phyloP scores from a whole-genome alignment of 2,113 vertebrate species.

The Pyrgilauda ruficollis region DNA sequence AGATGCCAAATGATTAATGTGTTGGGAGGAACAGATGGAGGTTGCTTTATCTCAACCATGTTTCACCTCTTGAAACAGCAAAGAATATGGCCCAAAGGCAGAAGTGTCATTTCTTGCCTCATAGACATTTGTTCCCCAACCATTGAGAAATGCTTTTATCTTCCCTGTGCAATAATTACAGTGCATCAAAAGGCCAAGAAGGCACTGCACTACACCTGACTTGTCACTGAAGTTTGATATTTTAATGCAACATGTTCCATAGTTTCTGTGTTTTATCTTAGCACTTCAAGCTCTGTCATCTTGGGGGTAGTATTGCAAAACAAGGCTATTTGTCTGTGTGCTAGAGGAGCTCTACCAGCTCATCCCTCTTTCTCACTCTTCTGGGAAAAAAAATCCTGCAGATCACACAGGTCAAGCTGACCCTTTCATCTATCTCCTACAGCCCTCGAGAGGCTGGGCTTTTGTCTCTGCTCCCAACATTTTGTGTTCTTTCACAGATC shows the following conservation, averaged over 20 bases:
- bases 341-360: not conserved
- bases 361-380: not conserved
- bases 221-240: conserved; percentile 39
- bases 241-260: not conserved
- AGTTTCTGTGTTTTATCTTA: conserved; percentile 29
- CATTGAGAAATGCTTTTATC: conserved; percentile 52
- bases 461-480: not conserved
- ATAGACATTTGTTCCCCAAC: conserved; percentile 1
- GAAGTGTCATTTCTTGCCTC: not conserved
- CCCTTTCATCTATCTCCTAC: not conserved
- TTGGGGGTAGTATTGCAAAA: not conserved
- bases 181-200: conserved; percentile 44
- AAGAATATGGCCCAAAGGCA: conserved; percentile 19
- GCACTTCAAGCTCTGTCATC: not conserved
- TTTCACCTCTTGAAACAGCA: conserved; percentile 8
- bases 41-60: not conserved
- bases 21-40: not conserved
- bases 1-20: not conserved
- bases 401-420: not conserved
- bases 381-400: not conserved
- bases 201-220: conserved; percentile 28
- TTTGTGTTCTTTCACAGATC: not conserved
- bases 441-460: not conserved
- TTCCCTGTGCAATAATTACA: conserved; percentile 35
- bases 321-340: not conserved